These are phyloP conservation scores for Catharus minimus DNA, from an alignment of 2,113 vertebrate genomes.

Conservation along the genomic window DNA sequence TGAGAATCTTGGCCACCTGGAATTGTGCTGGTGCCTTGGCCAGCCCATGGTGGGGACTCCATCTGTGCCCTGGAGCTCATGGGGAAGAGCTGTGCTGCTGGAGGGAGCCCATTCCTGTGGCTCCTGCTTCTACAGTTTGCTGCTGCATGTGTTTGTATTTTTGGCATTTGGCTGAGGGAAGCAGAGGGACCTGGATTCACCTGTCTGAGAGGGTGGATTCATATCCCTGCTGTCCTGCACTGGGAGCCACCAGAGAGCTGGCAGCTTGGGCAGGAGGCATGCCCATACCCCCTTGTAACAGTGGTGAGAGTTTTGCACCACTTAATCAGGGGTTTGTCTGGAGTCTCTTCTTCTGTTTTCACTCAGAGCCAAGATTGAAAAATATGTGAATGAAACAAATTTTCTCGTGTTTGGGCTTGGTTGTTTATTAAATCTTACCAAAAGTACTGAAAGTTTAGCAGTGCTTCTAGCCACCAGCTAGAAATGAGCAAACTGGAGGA, in stretches of 20 bases:
- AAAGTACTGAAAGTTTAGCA: too few species aligned
- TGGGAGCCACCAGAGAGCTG: background rate
- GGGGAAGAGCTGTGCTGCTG: background rate
- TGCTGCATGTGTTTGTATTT: background rate
- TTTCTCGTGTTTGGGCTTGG: too few species aligned
- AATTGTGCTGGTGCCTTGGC: background rate
- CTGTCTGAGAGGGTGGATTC: background rate
- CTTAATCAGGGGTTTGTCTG: too few species aligned
- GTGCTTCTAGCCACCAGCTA: too few species aligned
- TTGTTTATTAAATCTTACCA: too few species aligned
- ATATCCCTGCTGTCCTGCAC: accelerated
- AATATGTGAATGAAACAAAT: too few species aligned
- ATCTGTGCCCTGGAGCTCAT: accelerated
- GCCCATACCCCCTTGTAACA: background rate
- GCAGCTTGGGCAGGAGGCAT: background rate
- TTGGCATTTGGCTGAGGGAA: background rate
- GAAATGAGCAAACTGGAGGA: too few species aligned
- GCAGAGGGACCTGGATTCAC: background rate
- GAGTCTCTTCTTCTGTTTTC: too few species aligned
- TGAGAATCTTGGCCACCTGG: background rate
- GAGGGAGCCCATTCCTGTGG: background rate
- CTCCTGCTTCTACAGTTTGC: background rate
- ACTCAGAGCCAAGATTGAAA: too few species aligned
- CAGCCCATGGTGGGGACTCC: accelerated
- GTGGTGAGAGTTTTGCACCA: too few species aligned